A percentile compares a stretch with the other conserved stretches of the same genome.
Evolutionary conservation across 2,113 vertebrate genomes (phyloP).

Genomic region (Lethenteron camtschaticum): DNA sequence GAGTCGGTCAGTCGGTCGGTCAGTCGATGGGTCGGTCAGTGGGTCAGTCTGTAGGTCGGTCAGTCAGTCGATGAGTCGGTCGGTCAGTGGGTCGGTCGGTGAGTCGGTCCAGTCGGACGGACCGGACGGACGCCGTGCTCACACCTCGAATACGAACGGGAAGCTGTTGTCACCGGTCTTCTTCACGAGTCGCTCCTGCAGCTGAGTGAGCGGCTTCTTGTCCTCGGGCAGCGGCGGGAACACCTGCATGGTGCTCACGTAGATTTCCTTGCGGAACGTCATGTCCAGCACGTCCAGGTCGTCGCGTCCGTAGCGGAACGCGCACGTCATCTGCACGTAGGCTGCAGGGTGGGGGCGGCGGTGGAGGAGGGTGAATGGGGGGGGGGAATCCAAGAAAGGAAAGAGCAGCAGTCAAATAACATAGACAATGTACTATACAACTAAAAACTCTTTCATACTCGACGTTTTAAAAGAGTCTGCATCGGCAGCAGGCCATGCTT

Average conservation of each 20-base stretch:
- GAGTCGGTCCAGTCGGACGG: no score
- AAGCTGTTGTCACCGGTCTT: constrained; percentile 42
- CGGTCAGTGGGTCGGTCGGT: no score
- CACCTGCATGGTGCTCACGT: constrained; percentile 35
- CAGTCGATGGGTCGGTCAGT: no score
- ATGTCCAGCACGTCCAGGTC: constrained; percentile 59
- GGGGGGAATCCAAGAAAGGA: not conserved
- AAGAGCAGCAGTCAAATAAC: not conserved
- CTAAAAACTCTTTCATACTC: no score
- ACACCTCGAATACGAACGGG: constrained; percentile 51
- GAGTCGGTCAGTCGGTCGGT: no score
- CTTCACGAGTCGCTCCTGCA: constrained; percentile 40
- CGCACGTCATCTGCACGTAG: constrained; percentile 42
- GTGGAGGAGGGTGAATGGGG: not conserved
- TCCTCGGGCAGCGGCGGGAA: constrained; percentile 22
- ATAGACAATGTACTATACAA: no score
- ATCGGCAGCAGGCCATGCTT: no score
- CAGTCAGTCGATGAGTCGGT: no score
- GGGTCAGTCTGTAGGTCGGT: no score
- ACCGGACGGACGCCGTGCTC: not conserved
- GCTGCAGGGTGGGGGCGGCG: constrained; percentile 18
- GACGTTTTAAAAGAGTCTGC: no score
- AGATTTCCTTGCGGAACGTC: constrained; percentile 61
- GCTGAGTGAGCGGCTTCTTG: constrained; percentile 20
- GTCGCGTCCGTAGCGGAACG: constrained; percentile 57